Base-by-base conservation (phyloP, 1,140 invertebrate genomes). In the Oreohelix idahoensis region DNA sequence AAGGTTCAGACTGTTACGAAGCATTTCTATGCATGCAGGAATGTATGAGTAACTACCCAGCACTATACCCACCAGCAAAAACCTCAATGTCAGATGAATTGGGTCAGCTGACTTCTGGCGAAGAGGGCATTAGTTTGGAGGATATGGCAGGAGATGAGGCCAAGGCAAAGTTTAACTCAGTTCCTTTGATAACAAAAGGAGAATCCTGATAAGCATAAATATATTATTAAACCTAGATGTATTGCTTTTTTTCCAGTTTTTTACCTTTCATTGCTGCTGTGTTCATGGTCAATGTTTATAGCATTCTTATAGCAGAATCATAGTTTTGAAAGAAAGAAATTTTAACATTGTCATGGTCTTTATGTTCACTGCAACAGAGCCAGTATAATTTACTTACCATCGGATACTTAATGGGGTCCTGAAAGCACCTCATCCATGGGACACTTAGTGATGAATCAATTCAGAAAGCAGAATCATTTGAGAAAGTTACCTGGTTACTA, bases 11-110 rank as follows among this genome's bases (percentile, higher is more conserved):
- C 87, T 99, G 98, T 92, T 96, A 96, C 88, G 96, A 97, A 83
- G 94, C 96, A 79, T 99, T 99, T 93, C 95, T 95, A 90, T 94
- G 94, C 51, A 98, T 99, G 97, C 96, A 97, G 88, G 94, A 95
- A n/a, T 99, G 98, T 91, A 98, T 99, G 96, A 91, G 95, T 2
- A 93, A 96, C 81, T 98, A 96, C 94, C 97, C 98, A 0, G 95
- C 95, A 15, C 93, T 98, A 23, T 99, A 98, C 92, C 88, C 88
- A 0, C 95, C 95, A 82, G 29, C 80, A 20, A 82, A 95, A 94
- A 39, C 26, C 89, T 92, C 42, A 89, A 91, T 45, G 38, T 17
- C 39, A 15, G 83, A 39, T 8, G 83, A 84, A 23, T 26, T 78
- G n/a, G 58, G 38, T 20, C 38, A 80, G 66, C 35, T 80, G 79